Percentiles rank a stretch among this genome's conserved stretches.
phyloP scores from a whole-genome alignment of 2,888 invertebrate genomes.

The Xestia ashworthii region DNA sequence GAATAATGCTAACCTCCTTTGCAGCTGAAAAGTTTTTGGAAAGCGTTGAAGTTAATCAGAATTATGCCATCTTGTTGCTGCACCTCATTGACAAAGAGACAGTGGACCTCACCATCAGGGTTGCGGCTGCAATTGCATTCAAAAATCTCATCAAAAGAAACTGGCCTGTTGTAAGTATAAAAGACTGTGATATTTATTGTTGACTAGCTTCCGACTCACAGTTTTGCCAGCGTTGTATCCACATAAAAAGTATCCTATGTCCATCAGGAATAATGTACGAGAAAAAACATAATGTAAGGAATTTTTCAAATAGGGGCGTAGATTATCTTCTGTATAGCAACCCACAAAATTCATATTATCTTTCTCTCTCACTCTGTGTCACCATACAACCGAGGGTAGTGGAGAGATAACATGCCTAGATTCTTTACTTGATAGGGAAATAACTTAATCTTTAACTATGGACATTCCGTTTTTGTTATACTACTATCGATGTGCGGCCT shows the following conservation, averaged over 20 bases:
- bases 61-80: conserved; percentile 96
- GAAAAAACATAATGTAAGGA: no score
- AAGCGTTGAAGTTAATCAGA: conserved; percentile 97
- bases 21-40: conserved; percentile 98
- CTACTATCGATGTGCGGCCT: no score
- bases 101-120: conserved; percentile 95
- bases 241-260: neutral
- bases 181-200: neutral
- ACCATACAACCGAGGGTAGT: no score
- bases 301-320: neutral
- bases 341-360: neutral
- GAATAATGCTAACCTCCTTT: conserved; percentile 40
- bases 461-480: no score
- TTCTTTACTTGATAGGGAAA: no score
- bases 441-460: no score
- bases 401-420: no score
- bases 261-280: neutral
- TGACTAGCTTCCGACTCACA: neutral
- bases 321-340: neutral
- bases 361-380: neutral
- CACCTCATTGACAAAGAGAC: conserved; percentile 96
- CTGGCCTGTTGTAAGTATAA: conserved; percentile 95
- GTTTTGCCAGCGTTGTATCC: neutral
- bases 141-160: conserved; percentile 99
- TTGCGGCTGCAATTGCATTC: conserved; percentile 98